Evolutionary conservation across 2,888 invertebrate species (phyloP).

Genomic region (Hybos culiciformis): DNA sequence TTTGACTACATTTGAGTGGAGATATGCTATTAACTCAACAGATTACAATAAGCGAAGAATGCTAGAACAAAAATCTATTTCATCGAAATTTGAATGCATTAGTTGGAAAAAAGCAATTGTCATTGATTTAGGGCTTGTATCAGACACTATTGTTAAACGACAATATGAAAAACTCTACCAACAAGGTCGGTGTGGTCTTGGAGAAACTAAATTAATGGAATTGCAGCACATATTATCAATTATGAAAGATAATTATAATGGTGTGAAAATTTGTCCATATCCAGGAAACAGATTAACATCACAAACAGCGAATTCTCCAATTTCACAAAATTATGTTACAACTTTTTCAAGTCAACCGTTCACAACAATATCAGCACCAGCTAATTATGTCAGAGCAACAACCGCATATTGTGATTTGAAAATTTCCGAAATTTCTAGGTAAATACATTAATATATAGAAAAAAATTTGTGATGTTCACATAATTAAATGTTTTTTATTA

Average conservation of each 20-base stretch:
- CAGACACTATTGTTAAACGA: slow-evolving; percentile 48
- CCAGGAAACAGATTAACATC: slow-evolving; percentile 20
- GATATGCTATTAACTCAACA: slow-evolving; percentile 62
- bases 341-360: neutral
- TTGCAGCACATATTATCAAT: slow-evolving; percentile 52
- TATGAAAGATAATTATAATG: slow-evolving; percentile 66
- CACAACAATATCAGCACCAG: slow-evolving; percentile 5
- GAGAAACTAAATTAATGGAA: slow-evolving; percentile 58
- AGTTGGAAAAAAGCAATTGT: slow-evolving; percentile 58
- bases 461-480: no score
- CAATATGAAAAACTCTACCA: slow-evolving; percentile 58
- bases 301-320: no score
- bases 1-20: slow-evolving; percentile 59
- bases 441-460: no score
- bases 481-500: no score
- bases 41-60: slow-evolving; percentile 55
- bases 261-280: slow-evolving; percentile 58
- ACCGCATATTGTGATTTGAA: slow-evolving; percentile 44
- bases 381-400: slow-evolving; percentile 22
- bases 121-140: slow-evolving; percentile 45
- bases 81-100: slow-evolving; percentile 58
- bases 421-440: slow-evolving; percentile 29
- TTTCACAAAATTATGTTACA: no score
- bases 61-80: slow-evolving; percentile 55
- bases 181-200: slow-evolving; percentile 57